phyloP scores from a whole-genome alignment of 2,888 invertebrate species.

The Quadriops clusia region DNA sequence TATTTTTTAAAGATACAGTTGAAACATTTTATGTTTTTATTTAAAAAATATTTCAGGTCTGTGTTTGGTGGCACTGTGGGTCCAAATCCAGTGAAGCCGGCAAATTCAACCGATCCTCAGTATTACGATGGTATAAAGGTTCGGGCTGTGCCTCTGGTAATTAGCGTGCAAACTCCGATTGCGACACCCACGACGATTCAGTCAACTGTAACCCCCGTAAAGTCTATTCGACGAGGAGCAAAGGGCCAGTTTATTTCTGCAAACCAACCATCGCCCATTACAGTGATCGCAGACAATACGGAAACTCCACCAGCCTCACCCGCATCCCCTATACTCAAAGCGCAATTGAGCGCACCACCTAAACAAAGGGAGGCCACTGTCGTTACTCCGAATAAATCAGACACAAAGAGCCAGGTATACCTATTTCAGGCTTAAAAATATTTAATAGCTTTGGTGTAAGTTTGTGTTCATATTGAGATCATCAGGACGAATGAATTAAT shows the following conservation, averaged over 20 bases:
- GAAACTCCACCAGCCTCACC: slow-evolving; percentile 42
- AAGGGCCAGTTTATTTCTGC: slow-evolving; percentile 11
- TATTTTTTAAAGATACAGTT: too few species aligned
- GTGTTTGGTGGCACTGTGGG: slow-evolving; percentile 77
- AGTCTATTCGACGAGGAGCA: slow-evolving; percentile 18
- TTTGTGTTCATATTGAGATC: too few species aligned
- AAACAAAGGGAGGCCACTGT: slow-evolving; percentile 35
- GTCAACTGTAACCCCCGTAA: slow-evolving; percentile 14
- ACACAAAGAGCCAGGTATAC: slow-evolving; percentile 48
- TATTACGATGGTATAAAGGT: slow-evolving; percentile 60
- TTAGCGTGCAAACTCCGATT: slow-evolving; percentile 34
- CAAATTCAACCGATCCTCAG: slow-evolving; percentile 42
- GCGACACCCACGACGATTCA: slow-evolving; percentile 25
- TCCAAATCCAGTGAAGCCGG: slow-evolving; percentile 56
- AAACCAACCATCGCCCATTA: slow-evolving; percentile 24
- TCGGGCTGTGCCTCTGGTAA: slow-evolving; percentile 46
- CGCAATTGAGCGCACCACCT: slow-evolving; percentile 64
- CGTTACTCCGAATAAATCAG: slow-evolving; percentile 34
- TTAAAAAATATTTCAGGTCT: slow-evolving; percentile 41
- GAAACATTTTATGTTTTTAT: too few species aligned
- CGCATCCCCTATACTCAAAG: slow-evolving; percentile 71
- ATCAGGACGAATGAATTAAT: too few species aligned
- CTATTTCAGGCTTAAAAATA: too few species aligned
- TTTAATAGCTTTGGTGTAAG: too few species aligned
- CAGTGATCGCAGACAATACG: slow-evolving; percentile 15